A percentile compares a stretch with the other conserved stretches of the same genome.
phyloP scores from a whole-genome alignment of 2,113 vertebrate genomes.

The Promerops cafer region DNA sequence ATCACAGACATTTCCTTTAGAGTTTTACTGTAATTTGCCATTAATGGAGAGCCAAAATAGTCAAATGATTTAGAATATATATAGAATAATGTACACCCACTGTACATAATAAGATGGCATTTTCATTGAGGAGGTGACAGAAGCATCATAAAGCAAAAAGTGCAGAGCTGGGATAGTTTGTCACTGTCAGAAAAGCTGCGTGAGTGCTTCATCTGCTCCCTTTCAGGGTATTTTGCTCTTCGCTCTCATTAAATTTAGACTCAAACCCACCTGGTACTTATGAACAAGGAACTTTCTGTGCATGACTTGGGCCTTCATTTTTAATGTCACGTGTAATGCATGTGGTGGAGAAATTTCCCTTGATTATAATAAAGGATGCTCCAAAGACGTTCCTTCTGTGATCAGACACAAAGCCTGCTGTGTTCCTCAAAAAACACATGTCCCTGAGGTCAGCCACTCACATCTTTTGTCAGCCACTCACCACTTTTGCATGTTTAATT shows the following conservation, averaged over 20 bases:
- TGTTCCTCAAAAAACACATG: background rate
- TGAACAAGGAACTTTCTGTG: background rate
- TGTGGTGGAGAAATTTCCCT: background rate
- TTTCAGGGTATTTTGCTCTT: conserved; percentile 3
- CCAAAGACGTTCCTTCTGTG: background rate
- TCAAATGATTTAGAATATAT: conserved; percentile 58
- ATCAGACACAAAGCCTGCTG: background rate
- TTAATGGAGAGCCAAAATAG: conserved; percentile 69
- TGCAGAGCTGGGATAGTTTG: background rate
- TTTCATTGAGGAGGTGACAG: conserved; percentile 29
- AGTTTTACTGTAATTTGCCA: conserved; percentile 64
- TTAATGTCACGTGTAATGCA: background rate
- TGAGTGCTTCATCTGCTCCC: conserved; percentile 3
- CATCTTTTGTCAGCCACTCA: background rate
- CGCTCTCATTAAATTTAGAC: background rate
- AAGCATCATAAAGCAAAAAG: conserved; percentile 43
- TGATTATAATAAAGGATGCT: background rate
- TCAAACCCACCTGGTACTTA: background rate
- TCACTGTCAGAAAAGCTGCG: background rate
- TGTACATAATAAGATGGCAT: conserved; percentile 49
- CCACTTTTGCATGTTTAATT: background rate
- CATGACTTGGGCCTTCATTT: background rate
- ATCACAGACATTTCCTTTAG: conserved; percentile 59
- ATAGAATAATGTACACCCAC: conserved; percentile 54
- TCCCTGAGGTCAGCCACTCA: background rate